Conservation (phyloP, 2,113 vertebrate species). For the Clarias macrocephalus region DNA sequence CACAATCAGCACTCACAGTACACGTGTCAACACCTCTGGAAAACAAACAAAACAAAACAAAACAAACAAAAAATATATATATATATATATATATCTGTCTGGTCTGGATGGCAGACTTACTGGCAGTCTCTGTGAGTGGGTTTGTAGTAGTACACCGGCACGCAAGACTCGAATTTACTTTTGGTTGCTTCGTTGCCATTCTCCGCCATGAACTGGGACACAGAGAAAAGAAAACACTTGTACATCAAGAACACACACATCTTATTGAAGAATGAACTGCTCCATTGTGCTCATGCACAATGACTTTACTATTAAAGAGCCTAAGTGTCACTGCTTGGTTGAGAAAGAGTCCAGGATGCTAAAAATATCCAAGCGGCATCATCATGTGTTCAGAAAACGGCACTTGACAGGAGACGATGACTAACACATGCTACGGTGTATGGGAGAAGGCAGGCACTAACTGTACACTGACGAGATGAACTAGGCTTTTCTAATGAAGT, state of each 20-base stretch:
- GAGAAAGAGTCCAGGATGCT: neutral
- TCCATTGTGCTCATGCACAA: neutral
- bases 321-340: neutral
- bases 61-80: too few relatives aligned
- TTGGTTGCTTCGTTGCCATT: conserved; percentile 78
- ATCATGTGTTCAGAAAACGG: neutral
- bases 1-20: neutral
- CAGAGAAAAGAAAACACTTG: conserved; percentile 21
- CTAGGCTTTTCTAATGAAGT: neutral
- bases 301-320: neutral
- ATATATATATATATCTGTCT: neutral
- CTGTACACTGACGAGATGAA: neutral
- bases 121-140: conserved; percentile 81
- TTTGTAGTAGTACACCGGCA: conserved; percentile 88
- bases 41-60: neutral
- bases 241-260: neutral
- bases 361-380: neutral
- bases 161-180: conserved; percentile 78
- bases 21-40: neutral
- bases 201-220: conserved; percentile 80
- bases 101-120: conserved; percentile 68
- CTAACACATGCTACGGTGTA: neutral
- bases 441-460: neutral
- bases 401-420: neutral
- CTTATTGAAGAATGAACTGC: neutral